Evolutionary conservation across 2,113 vertebrate genomes (phyloP).

Genomic region (Chloropsis cyanopogon): DNA sequence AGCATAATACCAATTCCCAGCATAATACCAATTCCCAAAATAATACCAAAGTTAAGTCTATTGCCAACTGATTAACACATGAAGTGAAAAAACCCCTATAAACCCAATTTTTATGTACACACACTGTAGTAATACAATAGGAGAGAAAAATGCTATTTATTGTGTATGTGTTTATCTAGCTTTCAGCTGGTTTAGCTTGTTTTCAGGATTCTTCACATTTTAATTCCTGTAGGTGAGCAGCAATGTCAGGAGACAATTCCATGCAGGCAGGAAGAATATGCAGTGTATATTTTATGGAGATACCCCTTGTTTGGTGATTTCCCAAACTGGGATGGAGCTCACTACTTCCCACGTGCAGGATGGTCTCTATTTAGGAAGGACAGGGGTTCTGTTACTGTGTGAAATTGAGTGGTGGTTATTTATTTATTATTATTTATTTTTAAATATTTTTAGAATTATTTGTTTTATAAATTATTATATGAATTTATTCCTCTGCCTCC

Average conservation of each 20-base stretch:
- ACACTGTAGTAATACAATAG: background rate
- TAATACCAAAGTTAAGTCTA: background rate
- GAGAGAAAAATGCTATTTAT: background rate
- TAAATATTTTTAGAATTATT: background rate
- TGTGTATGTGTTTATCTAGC: background rate
- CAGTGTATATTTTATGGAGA: background rate
- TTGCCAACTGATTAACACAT: background rate
- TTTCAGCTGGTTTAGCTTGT: background rate
- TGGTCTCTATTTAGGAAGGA: fast-evolving
- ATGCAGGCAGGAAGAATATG: background rate
- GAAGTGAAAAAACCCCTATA: background rate
- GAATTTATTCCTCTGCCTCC: background rate
- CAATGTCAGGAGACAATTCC: background rate
- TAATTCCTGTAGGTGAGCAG: background rate
- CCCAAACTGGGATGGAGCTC: background rate
- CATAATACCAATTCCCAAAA: background rate
- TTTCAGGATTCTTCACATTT: background rate
- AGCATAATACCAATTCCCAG: background rate
- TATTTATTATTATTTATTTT: too few relatives aligned
- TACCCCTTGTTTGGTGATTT: background rate
- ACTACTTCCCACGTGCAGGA: background rate
- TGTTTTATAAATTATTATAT: background rate
- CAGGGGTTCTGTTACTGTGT: fast-evolving
- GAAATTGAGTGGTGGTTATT: background rate
- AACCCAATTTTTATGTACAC: background rate